Evolutionary conservation across 2,113 vertebrate species (phyloP).

Genomic region (Chaetodon trifascialis): DNA sequence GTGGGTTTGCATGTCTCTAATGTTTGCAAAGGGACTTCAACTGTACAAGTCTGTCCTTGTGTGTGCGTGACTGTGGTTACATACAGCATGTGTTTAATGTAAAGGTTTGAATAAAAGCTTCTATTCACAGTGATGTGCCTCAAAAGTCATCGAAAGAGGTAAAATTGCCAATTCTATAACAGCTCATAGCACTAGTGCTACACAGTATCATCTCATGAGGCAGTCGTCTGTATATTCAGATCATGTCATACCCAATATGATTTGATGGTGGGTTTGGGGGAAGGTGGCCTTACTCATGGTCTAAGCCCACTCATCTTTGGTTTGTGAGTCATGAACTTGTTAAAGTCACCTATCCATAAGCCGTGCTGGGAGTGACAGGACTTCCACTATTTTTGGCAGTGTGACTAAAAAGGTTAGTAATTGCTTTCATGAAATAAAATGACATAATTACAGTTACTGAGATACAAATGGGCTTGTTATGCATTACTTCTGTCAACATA

Average conservation of each 20-base stretch:
- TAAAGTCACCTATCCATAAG: too few relatives aligned
- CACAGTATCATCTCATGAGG: not conserved
- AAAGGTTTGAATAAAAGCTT: not conserved
- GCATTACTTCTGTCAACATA: too few relatives aligned
- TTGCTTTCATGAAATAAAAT: too few relatives aligned
- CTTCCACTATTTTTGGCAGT: too few relatives aligned
- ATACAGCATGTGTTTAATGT: not conserved
- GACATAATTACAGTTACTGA: too few relatives aligned
- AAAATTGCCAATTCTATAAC: not conserved
- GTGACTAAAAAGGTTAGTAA: too few relatives aligned
- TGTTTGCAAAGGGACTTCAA: not conserved
- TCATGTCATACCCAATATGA: not conserved
- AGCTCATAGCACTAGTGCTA: not conserved
- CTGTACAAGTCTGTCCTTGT: not conserved
- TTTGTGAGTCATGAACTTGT: too few relatives aligned
- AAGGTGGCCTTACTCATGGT: too few relatives aligned
- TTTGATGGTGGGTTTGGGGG: too few relatives aligned
- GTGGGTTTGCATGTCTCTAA: conserved; percentile 7
- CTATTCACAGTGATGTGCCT: not conserved
- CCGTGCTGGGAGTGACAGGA: too few relatives aligned
- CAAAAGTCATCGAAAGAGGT: not conserved
- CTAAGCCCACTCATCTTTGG: too few relatives aligned
- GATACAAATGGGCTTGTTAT: too few relatives aligned
- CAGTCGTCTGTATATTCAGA: not conserved
- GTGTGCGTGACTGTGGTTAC: not conserved